A percentile compares a stretch with the other conserved stretches of the same genome.
Conservation (phyloP, 30 jellyfish, hydroid and myxozoan species). For the Pseudorhiza aurosa region DNA sequence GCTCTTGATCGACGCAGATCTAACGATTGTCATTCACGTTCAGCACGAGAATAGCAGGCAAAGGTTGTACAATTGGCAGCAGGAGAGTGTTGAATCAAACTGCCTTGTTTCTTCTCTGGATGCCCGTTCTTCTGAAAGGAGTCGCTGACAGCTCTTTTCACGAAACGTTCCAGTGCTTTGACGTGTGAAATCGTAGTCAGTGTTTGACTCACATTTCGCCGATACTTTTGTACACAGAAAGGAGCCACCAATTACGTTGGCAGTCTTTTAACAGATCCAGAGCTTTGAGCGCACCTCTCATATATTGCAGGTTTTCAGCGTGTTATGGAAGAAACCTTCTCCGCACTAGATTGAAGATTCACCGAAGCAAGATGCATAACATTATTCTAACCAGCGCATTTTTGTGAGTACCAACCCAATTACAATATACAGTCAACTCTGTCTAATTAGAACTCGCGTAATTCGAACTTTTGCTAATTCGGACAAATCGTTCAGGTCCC, state of each 20-base stretch:
- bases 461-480: too few relatives aligned
- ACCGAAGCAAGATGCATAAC: background rate
- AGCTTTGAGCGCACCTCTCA: too few relatives aligned
- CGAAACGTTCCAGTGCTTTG: background rate
- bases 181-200: constrained; percentile 3
- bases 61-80: constrained; percentile 24
- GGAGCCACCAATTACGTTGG: too few relatives aligned
- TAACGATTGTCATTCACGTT: background rate
- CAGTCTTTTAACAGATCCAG: too few relatives aligned
- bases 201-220: background rate
- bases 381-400: background rate
- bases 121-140: background rate
- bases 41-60: constrained; percentile 14
- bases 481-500: too few relatives aligned
- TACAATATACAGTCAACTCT: too few relatives aligned
- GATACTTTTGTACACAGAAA: background rate
- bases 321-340: constrained; percentile 1
- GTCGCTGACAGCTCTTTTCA: constrained; percentile 10
- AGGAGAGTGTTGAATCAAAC: constrained; percentile 4
- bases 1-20: background rate
- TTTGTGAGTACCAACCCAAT: background rate
- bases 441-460: too few relatives aligned
- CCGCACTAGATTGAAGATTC: background rate
- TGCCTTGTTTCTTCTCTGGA: background rate
- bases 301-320: background rate